These are phyloP conservation scores for Diploptera punctata DNA, from an alignment of 2,888 invertebrate genomes.

Conservation along the genomic window DNA sequence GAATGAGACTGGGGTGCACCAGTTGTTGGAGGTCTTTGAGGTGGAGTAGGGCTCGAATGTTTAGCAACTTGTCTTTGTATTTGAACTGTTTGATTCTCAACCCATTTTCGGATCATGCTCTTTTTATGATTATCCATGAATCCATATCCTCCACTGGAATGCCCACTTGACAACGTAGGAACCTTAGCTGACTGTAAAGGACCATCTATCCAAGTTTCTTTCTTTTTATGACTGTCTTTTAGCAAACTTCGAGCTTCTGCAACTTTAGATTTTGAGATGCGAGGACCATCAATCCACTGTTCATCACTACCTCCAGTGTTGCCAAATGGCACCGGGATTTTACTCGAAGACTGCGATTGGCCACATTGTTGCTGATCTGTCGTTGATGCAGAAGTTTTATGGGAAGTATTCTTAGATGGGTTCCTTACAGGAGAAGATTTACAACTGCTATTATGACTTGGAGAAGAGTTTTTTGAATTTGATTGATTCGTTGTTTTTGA, in stretches of 20 bases:
- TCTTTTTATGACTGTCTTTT: conserved; percentile 79
- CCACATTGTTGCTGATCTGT: background rate
- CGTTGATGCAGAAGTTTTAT: conserved; percentile 4
- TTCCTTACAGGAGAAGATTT: conserved; percentile 37
- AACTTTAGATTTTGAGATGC: conserved; percentile 80
- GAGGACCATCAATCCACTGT: conserved; percentile 96
- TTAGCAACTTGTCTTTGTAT: conserved; percentile 59
- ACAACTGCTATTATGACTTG: conserved; percentile 22
- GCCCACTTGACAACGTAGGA: conserved; percentile 54
- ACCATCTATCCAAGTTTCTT: conserved; percentile 96
- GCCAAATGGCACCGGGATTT: conserved; percentile 30
- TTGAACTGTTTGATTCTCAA: conserved; percentile 87
- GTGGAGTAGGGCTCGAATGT: conserved; percentile 32
- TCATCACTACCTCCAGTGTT: conserved; percentile 70
- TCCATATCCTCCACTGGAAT: conserved; percentile 70
- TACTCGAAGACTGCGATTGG: conserved; percentile 23
- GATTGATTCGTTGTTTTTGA: conserved; percentile 34
- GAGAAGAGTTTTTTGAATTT: conserved; percentile 21
- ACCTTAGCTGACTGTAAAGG: conserved; percentile 73
- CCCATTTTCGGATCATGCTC: conserved; percentile 93
- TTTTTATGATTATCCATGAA: conserved; percentile 94
- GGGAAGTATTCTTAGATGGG: background rate
- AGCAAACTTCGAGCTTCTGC: conserved; percentile 82
- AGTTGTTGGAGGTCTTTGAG: conserved; percentile 36
- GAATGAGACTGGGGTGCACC: conserved; percentile 48